A percentile compares a stretch with the other conserved stretches of the same genome.
Evolutionary conservation across 2,888 invertebrate genomes (phyloP).

Genomic region (Cataglyphis livida): DNA sequence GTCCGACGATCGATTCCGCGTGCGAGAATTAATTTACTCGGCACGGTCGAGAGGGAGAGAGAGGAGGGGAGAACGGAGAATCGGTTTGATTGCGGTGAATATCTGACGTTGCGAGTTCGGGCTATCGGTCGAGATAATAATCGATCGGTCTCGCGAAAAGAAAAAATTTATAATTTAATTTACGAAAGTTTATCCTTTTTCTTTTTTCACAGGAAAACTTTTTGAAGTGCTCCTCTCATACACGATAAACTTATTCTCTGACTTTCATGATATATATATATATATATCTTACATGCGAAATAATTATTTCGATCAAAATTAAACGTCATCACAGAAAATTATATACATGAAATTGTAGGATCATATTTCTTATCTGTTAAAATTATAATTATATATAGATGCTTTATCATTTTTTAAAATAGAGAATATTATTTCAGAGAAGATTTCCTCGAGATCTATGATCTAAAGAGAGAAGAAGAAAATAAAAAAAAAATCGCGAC

Average conservation of each 20-base stretch:
- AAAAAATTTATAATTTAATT: slow-evolving; percentile 60
- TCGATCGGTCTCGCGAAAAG: slow-evolving; percentile 9
- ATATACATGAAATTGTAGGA: not conserved
- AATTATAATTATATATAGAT: not conserved
- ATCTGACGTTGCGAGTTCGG: slow-evolving; percentile 36
- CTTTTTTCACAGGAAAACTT: slow-evolving; percentile 43
- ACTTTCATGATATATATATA: not conserved
- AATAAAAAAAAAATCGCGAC: slow-evolving; percentile 1
- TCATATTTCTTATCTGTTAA: not conserved
- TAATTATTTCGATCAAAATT: not conserved
- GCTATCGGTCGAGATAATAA: slow-evolving; percentile 49
- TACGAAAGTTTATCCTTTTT: slow-evolving; percentile 43
- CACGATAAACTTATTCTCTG: not conserved
- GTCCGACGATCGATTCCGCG: slow-evolving; percentile 46
- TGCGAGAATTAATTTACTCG: slow-evolving; percentile 47
- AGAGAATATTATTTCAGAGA: not conserved
- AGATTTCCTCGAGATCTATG: not conserved
- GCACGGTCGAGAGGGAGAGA: not conserved
- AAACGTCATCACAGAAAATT: not conserved
- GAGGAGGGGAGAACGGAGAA: slow-evolving; percentile 4
- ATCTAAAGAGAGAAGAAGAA: not conserved
- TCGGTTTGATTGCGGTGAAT: slow-evolving; percentile 9
- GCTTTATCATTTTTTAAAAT: not conserved
- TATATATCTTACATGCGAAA: not conserved
- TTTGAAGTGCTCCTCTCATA: slow-evolving; percentile 48